Percentiles rank a stretch among this genome's conserved stretches.
Evolutionary conservation across 2,888 invertebrate species (phyloP).

Genomic region (Hirtodrosophila histrioides): DNA sequence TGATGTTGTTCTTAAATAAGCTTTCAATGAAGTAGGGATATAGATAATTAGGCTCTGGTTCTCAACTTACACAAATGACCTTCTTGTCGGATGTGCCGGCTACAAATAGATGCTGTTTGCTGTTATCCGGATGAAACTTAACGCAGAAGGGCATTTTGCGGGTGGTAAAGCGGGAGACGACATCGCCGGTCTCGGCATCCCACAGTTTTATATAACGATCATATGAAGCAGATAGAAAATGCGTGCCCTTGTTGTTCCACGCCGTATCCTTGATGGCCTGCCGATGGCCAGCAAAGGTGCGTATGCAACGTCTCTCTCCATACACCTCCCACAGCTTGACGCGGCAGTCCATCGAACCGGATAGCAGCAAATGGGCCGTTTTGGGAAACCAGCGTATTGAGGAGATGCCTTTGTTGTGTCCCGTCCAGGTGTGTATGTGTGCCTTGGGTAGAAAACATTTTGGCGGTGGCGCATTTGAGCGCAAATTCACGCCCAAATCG

Average conservation of each 20-base stretch:
- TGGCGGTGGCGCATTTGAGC: constrained; percentile 94
- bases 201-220: constrained; percentile 99
- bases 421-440: constrained; percentile 97
- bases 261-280: constrained; percentile 98
- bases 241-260: constrained; percentile 96
- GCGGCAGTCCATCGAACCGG: constrained; percentile 98
- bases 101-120: constrained; percentile 98
- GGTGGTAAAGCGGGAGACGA: constrained; percentile 94
- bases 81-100: constrained; percentile 99
- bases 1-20: too few relatives aligned
- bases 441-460: constrained; percentile 98
- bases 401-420: constrained; percentile 98
- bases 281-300: constrained; percentile 98
- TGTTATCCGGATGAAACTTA: constrained; percentile 98
- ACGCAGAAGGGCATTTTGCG: constrained; percentile 99
- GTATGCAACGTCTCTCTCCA: constrained; percentile 94
- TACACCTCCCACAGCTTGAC: constrained; percentile 99
- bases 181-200: constrained; percentile 98
- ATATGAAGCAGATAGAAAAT: constrained; percentile 98
- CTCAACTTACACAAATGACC: constrained; percentile 94
- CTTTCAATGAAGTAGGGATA: too few relatives aligned
- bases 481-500: constrained; percentile 95
- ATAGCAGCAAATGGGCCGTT: constrained; percentile 96
- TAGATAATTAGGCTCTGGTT: too few relatives aligned
- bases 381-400: constrained; percentile 97